These are phyloP conservation scores for Microcebus ravelobensis DNA, from an alignment of 2,113 vertebrate genomes.

Conservation along the genomic window DNA sequence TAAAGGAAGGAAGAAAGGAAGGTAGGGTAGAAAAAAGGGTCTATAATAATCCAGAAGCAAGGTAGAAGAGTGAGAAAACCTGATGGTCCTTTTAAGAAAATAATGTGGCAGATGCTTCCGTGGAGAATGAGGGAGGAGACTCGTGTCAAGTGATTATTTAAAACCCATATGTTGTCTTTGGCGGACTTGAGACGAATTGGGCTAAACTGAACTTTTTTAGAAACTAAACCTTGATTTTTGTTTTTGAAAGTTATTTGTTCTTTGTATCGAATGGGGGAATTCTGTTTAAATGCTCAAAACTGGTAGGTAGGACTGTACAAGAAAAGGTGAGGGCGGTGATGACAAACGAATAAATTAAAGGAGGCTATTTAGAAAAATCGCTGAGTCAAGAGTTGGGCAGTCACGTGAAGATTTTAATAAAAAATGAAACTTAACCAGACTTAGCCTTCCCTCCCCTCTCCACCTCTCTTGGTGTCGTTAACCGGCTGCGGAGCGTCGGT, in stretches of 20 bases:
- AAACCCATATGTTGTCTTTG: neutral
- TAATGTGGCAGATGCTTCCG: neutral
- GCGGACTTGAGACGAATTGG: neutral
- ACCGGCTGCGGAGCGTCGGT: fast-evolving
- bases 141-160: conserved; percentile 19
- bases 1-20: neutral
- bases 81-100: neutral
- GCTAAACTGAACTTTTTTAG: neutral
- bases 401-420: conserved; percentile 78
- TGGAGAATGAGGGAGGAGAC: neutral
- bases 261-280: neutral
- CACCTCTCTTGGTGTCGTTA: neutral
- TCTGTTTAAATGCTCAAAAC: neutral
- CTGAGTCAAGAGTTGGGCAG: conserved; percentile 81
- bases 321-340: conserved; percentile 76
- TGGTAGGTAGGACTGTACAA: neutral
- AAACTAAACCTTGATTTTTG: neutral
- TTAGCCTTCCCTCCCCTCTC: neutral
- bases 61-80: neutral
- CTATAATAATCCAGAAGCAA: conserved; percentile 4
- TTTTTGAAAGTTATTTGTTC: neutral
- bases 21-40: neutral
- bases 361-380: conserved; percentile 66
- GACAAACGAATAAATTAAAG: conserved; percentile 83
- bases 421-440: conserved; percentile 58